Base-by-base conservation (phyloP, 2,888 invertebrate species). In the Dusona sp. region DNA sequence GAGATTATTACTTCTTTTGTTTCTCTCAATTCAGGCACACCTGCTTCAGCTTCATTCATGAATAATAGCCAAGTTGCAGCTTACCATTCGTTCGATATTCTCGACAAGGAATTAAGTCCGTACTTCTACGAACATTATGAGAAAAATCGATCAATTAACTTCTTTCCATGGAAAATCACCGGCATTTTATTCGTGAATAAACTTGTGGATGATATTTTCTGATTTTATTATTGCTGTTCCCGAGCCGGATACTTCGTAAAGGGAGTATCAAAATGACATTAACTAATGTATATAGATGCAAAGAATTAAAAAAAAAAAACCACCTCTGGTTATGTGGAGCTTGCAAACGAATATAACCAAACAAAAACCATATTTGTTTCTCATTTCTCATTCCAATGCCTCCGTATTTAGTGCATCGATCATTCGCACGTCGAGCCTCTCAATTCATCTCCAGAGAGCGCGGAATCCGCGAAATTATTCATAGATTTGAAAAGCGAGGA, bases 241-340 rank as follows among this genome's bases (percentile, higher is more conserved):
- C 38, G 61, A 74, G 67, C 64, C 72, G 85, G 74, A 85, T 25
- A 68, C 79, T 81, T 81, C 81, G 78, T 25, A 6, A 82, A 85
- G 85, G 85, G 82, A 85, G 85, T 85, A 85, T 82, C 61, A 77
- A 79, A 36, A 75, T 25, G 48, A 45, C 42, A 67, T 65, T 54
- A 54, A 19, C 64, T 80, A 73, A 9, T 65, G 75, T 77, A 9
- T 65, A 70, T 77, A 29, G 29, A 75, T 75, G 79, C 70, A 67
- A 85, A 65, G 13, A 16, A 81, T 54, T 42, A 72, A 65, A 65
- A 29, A 65, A 65, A 42, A 72, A 75, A n/a, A n/a, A n/a, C n/a
- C n/a, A n/a, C 74, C 36, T 73, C 33, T 70, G 67, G 19, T 45
- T 45, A 64, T 64, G 45, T 29, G n/a, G 42, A 86, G 83, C 83